Evolutionary conservation across 2,888 invertebrate species (phyloP).

Genomic region (Drosophila birchii): DNA sequence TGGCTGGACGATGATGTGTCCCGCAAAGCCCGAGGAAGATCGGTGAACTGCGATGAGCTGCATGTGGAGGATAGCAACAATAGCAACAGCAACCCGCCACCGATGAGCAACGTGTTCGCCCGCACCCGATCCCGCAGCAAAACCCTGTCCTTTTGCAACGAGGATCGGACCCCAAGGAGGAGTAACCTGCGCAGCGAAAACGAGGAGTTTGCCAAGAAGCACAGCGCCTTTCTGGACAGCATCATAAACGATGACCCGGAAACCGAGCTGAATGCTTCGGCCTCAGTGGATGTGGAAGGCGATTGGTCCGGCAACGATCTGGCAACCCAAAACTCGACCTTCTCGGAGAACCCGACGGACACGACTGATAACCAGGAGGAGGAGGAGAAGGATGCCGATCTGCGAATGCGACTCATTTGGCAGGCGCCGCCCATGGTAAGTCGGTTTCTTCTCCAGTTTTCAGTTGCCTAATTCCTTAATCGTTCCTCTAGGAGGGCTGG

Average conservation of each 20-base stretch:
- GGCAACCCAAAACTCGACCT: slow-evolving; percentile 45
- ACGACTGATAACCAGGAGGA: slow-evolving; percentile 26
- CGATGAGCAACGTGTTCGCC: neutral
- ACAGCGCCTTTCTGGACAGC: slow-evolving; percentile 87
- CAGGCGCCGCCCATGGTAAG: slow-evolving; percentile 79
- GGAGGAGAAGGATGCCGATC: slow-evolving; percentile 36
- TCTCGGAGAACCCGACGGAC: slow-evolving; percentile 53
- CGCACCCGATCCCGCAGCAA: slow-evolving; percentile 79
- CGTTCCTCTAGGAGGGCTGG: slow-evolving; percentile 84
- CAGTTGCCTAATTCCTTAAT: neutral
- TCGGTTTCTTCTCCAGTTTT: neutral
- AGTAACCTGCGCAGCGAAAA: slow-evolving; percentile 88
- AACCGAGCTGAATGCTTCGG: neutral
- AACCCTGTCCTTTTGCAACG: slow-evolving; percentile 65
- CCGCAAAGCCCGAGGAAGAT: slow-evolving; percentile 44
- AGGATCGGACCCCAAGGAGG: slow-evolving; percentile 67
- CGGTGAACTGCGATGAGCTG: slow-evolving; percentile 53
- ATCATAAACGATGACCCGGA: slow-evolving; percentile 77
- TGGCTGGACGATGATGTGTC: slow-evolving; percentile 34
- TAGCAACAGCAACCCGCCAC: slow-evolving; percentile 27
- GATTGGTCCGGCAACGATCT: slow-evolving; percentile 51
- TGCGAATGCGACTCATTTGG: slow-evolving; percentile 66
- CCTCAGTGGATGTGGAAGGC: neutral
- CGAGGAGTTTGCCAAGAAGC: slow-evolving; percentile 88
- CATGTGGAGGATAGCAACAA: slow-evolving; percentile 60